Base-by-base conservation (phyloP, 2,113 vertebrate genomes). In the Okapia johnstoni region DNA sequence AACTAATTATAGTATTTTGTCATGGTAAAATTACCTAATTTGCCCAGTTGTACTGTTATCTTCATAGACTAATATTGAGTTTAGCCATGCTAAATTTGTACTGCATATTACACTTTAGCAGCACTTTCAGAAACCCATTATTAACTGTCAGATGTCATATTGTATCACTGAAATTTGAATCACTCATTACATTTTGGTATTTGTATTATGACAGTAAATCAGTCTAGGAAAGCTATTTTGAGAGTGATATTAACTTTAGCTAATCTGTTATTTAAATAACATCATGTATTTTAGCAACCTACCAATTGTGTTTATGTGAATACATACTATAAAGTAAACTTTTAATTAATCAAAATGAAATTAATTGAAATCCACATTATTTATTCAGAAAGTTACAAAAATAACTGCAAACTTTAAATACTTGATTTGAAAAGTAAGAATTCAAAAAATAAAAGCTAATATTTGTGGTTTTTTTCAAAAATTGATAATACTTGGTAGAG, bases 121-220 rank as follows among this genome's bases (percentile, higher is more conserved):
- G 89, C 90, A 55, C 19, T 94, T 97, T 60, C 50, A 87, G 60
- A 94, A 96, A 95, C 25, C 85, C 70, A 98, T 97, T 87, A 97
- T 96, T 30, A 97, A 70, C 96, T 99, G 96, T 98, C 97, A 98
- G 57, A 96, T 98, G 77, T 94, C 97, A 73, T 97, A 94, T 88
- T 98, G 54, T 92, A 96, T 94, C 93, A 98, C 55, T 97, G 50
- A 86, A 95, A 97, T 97, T 91, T 98, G 21, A 97, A 88, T 95
- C 73, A 66, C 48, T 95, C 85, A 84, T 93, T 90, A 79, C 90
- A 95, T 97, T 98, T 55, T 98, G 86, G 79, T 96, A 97, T 97
- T 91, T 98, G 91, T 88, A 40, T 92, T 77, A 83, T 87, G 88
- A 98, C 19, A 84, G 48, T 73, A 88, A 94, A 97, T 97, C 85